Evolutionary conservation across 1,140 invertebrate species (phyloP), one percentile per base, ranked within the genome.

Genomic region (Procambarus virginalis): DNA sequence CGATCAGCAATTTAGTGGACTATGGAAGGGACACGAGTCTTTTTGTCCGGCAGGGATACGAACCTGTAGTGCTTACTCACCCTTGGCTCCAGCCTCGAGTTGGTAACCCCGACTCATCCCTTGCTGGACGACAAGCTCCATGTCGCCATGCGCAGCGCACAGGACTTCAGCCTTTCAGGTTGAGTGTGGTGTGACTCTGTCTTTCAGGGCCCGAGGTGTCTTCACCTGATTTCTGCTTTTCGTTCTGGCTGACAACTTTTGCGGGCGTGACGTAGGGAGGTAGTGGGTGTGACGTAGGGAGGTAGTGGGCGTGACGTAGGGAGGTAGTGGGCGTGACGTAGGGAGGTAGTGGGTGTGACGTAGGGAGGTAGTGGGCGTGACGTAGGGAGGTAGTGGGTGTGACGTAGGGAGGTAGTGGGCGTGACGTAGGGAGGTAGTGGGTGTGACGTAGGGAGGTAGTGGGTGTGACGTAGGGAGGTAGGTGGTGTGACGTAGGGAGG

Each of bases 1-100:
- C 85, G 58, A 81, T 87, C 85, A 81, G 85, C 60, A 87, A 87
- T 87, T 87, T 87, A 80, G 76, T 87, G 75, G 85, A 87, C 85
- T 87, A 87, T 80, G 85, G 85, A 87, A 87, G 78, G 83, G 83
- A 84, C 58, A 82, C 80, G 80, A 82, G 80, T 14, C 4, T 46
- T 48, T 34, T 84, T 60, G 73, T 10, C 48, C 64, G n/a, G 17
- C 82, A 49, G 45, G 22, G 68, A 55, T 73, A 73, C 68, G 34
- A 73, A 73, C 22, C 22, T 73, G n/a, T 73, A 8, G n/a, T 73
- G 68, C 68, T 73, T 73, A 73, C 68, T 73, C 68, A 75, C 83
- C 46, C 68, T 51, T 45, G 9, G 48, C n/a, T 70, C n/a, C n/a
- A n/a, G n/a, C n/a, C n/a, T n/a, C n/a, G 1, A 45, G 5, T 3